phyloP scores from a whole-genome alignment of 2,113 vertebrate genomes.

The Sterna hirundo region DNA sequence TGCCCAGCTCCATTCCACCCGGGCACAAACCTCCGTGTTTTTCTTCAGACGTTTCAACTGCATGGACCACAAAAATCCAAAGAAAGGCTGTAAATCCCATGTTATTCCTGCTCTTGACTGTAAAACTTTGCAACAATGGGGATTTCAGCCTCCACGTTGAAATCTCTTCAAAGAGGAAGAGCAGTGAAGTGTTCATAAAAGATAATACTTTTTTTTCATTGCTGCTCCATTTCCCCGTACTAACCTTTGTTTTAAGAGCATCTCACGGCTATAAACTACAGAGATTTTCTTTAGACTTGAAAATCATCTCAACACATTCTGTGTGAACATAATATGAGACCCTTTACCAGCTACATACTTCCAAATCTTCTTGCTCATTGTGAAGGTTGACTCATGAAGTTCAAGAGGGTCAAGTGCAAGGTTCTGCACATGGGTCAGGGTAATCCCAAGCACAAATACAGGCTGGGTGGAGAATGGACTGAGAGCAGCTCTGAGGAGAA shows the following conservation, averaged over 20 bases:
- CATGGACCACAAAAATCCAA: background rate
- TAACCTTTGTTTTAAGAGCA: conserved; percentile 8
- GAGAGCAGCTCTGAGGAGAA: background rate
- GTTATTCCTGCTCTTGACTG: background rate
- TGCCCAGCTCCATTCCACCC: background rate
- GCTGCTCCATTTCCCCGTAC: background rate
- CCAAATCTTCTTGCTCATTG: background rate
- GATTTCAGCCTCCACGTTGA: background rate
- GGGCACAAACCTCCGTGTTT: background rate
- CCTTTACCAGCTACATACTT: background rate
- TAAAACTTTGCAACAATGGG: background rate
- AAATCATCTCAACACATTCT: background rate
- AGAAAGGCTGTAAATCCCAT: background rate
- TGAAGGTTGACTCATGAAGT: background rate
- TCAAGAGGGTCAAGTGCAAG: background rate
- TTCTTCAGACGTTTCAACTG: background rate
- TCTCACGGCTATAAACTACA: background rate
- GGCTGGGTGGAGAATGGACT: background rate
- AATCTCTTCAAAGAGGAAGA: background rate
- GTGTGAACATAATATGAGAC: background rate
- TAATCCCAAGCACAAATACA: background rate
- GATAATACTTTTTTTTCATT: background rate
- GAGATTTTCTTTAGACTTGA: background rate
- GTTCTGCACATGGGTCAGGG: background rate
- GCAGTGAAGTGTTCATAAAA: background rate